Base-by-base conservation (phyloP, 2,797 vertebrate genomes). In the Sebastes kiyomatsui region DNA sequence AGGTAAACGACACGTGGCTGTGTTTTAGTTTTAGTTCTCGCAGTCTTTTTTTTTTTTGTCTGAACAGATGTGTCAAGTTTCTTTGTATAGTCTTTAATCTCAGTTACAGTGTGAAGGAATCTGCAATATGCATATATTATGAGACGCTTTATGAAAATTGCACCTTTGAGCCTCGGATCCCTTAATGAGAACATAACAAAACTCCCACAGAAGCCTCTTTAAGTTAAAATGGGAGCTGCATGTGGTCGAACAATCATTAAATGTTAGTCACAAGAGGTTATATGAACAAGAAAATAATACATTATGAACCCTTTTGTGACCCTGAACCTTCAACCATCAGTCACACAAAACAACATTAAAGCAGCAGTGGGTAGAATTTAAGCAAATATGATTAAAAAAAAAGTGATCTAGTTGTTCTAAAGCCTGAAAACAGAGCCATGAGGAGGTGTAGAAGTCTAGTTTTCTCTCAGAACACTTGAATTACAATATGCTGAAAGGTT, bases 1-100 rank as follows among this genome's bases (percentile, higher is more conserved):
- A 98, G 97, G 98, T 98, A 88, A 66, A 23, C 7, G 1, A 55
- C 4, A 18, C 32, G 3, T 7, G 12, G 7, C 6, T 12, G 2
- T 25, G 38, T 42, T 55, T 70, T 46, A 16, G 18, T 8, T 27
- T 32, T 4, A 9, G 9, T 66, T 18, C 25, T 28, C n/a, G 3
- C 12, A 42, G 55, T 54, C 35, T 27, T 5, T 33, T 18, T 13
- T 27, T 52, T 52, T n/a, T n/a, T n/a, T 52, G 25, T 23, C 16
- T 49, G 9, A 49, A 35, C 18, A 67, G 25, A 67, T 46, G 42
- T 46, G 42, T 55, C 61, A 46, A 0, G 66, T 27, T 32, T 25
- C 16, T 25, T 27, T 27, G 11, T 28, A 20, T 18, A 4, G 30
- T 78, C 58, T 75, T 79, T 27, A 49, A 59, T 77, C 61, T 72